phyloP scores from a whole-genome alignment of 2,888 invertebrate species.

The Acanthosoma haemorrhoidale region DNA sequence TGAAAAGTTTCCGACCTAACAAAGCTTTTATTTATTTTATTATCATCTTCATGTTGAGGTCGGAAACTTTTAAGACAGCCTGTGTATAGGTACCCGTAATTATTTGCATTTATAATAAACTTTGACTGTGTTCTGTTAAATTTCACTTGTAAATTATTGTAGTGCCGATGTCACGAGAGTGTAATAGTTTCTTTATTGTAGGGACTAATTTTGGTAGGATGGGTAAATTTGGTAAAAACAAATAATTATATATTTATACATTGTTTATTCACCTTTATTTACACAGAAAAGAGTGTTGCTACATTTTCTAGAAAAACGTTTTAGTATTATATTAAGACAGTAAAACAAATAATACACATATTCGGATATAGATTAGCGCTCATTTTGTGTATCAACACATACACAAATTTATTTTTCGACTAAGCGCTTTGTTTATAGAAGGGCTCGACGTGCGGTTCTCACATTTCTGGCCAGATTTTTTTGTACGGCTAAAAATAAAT shows the following conservation, averaged over 20 bases:
- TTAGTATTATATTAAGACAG: slow-evolving; percentile 35
- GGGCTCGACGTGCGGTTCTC: neutral
- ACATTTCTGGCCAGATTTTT: neutral
- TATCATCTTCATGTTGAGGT: no score
- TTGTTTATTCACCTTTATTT: slow-evolving; percentile 39
- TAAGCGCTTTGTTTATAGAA: neutral
- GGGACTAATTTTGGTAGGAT: no score
- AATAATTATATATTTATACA: slow-evolving; percentile 32
- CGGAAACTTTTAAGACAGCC: no score
- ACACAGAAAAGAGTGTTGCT: slow-evolving; percentile 39
- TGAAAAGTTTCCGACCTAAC: no score
- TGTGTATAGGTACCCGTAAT: no score
- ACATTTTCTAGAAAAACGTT: slow-evolving; percentile 37
- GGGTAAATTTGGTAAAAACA: neutral
- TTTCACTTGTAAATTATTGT: no score
- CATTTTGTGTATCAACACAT: neutral
- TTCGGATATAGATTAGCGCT: neutral
- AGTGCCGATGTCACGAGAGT: no score
- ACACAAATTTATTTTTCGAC: neutral
- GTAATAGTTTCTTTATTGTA: no score
- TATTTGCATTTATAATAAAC: no score
- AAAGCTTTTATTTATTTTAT: no score
- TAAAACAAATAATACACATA: slow-evolving; percentile 31
- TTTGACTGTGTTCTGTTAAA: no score
- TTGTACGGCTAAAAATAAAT: slow-evolving; percentile 32